Evolutionary conservation across 2,113 vertebrate genomes (phyloP), one percentile per base, ranked within the genome.

Genomic region (Tylochromis polylepis): DNA sequence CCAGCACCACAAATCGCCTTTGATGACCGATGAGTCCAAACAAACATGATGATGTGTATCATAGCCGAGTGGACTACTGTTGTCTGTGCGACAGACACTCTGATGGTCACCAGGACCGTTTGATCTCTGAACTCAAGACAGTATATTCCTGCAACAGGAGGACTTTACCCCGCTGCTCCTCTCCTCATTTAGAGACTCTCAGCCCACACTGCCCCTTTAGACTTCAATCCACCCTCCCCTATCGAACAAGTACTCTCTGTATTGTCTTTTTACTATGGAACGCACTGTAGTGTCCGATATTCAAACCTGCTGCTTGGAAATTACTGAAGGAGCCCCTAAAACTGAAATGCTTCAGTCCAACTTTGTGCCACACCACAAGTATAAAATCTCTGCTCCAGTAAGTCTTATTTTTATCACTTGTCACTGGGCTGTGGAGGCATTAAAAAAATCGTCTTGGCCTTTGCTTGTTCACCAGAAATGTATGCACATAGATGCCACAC

Each of bases 241-340:
- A 31, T 85, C 15, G 75, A 91, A 89, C 85, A 88, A 89, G 72
- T 83, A 80, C 75, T 89, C 36, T 85, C 83, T 57, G 34, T 87
- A 58, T 84, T 87, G 96, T 91, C 81, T 86, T 51, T 67, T 83
- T 85, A 53, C 65, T 96, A 96, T 97, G 97, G 97, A 97, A 97
- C 96, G 93, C 84, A 95, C 96, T 96, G 34, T 55, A 65, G 57
- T 59, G 24, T 90, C 60, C 8, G 8, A 38, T 79, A 83, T 78
- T 88, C 57, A 65, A 88, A 85, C 46, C 27, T 60, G 59, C 82
- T 82, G 83, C 72, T 85, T 51, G 81, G 58, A 75, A 84, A 65
- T 78, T 51, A 58, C 72, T 12, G 46, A 87, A 81, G 59, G 70
- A 87, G 38, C 84, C 75, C 53, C 36, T 49, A 56, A 43, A 36